Base-by-base conservation (phyloP, 2,888 invertebrate species). In the Ypsolopha sequella region DNA sequence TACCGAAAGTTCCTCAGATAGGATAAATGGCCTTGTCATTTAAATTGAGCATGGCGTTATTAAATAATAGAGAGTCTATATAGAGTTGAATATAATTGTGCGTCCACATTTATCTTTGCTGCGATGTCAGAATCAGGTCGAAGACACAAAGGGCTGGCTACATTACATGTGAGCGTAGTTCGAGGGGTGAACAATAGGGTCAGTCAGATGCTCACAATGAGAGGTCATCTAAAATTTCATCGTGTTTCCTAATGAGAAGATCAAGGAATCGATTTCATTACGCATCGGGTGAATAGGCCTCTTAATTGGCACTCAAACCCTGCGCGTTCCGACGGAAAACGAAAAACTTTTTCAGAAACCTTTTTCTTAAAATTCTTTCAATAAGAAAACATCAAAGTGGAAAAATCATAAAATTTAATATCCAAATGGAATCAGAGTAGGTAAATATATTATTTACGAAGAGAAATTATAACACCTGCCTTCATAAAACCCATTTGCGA, bases 91-190 rank as follows among this genome's bases (percentile, higher is more conserved):
- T 71, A 73, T 78, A 80, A 80, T 79, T 74, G 73, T 70, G 63
- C 65, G 64, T 63, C 60, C 66, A 70, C 80, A 80, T 82, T 82
- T 80, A 79, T 82, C 80, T 78, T 70, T 63, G 64, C 64, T 61
- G 65, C 68, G 64, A 64, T 66, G 80, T 81, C 82, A 80, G 62
- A 58, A 62, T 59, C 79, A 82, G 77, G 67, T 62, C 61, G 64
- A 56, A 56, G 43, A 61, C 62, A 79, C 80, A 80, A 81, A 68
- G 73, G 65, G 69, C 60, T 61, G 61, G 71, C 59, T 74, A 76
- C 74, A 74, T 76, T 44, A 51, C 53, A 51, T 35, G 74, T 74
- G 75, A 68, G 69, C 66, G 61, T 65, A 63, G 64, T 66, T 64
- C 56, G 62, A 63, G 66, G 71, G 64, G 60, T 47, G 54, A 56